These are phyloP conservation scores for Dendrolimus punctatus DNA, from an alignment of 1,140 invertebrate genomes.

Conservation along the genomic window DNA sequence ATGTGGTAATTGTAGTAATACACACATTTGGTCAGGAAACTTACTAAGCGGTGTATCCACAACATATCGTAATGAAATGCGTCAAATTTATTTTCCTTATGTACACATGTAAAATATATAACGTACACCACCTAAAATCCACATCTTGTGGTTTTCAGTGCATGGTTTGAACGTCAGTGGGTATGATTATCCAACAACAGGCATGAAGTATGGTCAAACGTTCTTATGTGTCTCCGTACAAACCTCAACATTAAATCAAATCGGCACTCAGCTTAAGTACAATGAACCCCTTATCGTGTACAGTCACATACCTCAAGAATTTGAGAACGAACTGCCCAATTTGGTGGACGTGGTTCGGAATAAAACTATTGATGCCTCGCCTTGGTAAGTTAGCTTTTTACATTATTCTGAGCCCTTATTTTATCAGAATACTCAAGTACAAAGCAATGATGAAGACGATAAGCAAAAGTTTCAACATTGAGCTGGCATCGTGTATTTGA, in stretches of 20 bases:
- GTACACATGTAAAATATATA: no score
- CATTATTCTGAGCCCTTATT: no score
- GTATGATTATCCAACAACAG: conserved; percentile 85
- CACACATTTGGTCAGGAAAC: no score
- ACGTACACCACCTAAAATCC: not conserved
- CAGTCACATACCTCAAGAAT: conserved; percentile 68
- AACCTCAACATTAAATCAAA: conserved; percentile 75
- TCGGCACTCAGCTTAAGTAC: conserved; percentile 82
- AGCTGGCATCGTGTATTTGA: no score
- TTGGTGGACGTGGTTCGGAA: conserved; percentile 76
- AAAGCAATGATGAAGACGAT: no score
- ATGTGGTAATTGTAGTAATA: no score
- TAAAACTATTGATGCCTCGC: conserved; percentile 74
- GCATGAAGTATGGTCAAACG: conserved; percentile 85
- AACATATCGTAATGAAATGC: no score
- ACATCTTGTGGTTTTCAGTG: conserved; percentile 27
- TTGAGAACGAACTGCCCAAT: conserved; percentile 71
- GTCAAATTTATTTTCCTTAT: no score
- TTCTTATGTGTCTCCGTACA: conserved; percentile 88
- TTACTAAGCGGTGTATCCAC: no score
- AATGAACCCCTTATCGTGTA: conserved; percentile 78
- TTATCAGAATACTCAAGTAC: no score
- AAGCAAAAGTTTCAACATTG: no score
- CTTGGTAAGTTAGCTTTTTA: conserved; percentile 68
- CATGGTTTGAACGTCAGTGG: conserved; percentile 47